A percentile compares a stretch with the other conserved stretches of the same genome.
These are phyloP conservation scores for Agonum fuliginosum DNA, from an alignment of 2,888 invertebrate genomes.

Conservation along the genomic window DNA sequence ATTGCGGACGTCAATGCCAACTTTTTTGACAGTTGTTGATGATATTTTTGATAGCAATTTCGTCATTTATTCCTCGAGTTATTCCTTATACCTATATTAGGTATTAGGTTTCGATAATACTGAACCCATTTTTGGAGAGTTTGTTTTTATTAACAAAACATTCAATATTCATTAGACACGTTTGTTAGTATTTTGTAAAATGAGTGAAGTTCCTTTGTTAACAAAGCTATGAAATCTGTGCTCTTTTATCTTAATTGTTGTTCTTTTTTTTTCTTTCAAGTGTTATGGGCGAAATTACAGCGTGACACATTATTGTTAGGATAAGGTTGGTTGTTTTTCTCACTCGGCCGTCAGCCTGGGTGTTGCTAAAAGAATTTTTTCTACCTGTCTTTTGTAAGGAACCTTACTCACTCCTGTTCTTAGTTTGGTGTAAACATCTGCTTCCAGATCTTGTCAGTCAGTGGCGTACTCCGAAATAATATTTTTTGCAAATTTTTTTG, in stretches of 20 bases:
- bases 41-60: too few relatives aligned
- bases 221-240: not conserved
- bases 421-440: conserved; percentile 32
- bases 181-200: too few relatives aligned
- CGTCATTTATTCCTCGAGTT: too few relatives aligned
- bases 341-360: conserved; percentile 1
- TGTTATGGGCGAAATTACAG: not conserved
- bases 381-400: conserved; percentile 22
- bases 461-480: not conserved
- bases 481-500: conserved; percentile 6
- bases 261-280: not conserved
- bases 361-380: conserved; percentile 28
- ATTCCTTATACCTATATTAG: too few relatives aligned
- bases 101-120: too few relatives aligned
- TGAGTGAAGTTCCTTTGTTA: too few relatives aligned
- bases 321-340: conserved; percentile 18
- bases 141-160: too few relatives aligned
- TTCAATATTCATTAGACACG: too few relatives aligned
- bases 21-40: too few relatives aligned
- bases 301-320: conserved; percentile 12
- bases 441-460: not conserved
- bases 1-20: too few relatives aligned
- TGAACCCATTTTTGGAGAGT: too few relatives aligned
- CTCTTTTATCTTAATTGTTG: not conserved
- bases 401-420: too few relatives aligned